Base-by-base conservation (phyloP, 2,797 vertebrate genomes). In the Zenarchopterus dispar region DNA sequence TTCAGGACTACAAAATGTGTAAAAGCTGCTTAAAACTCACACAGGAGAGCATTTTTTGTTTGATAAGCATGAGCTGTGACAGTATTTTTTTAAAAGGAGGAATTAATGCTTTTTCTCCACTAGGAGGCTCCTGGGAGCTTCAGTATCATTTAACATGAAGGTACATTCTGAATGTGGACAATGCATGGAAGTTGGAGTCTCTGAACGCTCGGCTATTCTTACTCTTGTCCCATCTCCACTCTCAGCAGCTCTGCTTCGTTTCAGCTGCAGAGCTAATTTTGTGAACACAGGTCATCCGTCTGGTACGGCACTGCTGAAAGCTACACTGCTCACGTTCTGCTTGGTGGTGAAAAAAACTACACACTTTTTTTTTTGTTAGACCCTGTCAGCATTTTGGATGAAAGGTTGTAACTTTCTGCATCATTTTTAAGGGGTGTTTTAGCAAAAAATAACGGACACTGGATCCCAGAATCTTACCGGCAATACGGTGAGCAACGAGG, bases 401-500 rank as follows among this genome's bases (percentile, higher is more conserved):
- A 8, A 36, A 16, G 48, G 5, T 19, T 0, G 21, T 39, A 36
- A 62, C 16, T 16, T 1, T 15, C 6, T 42, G 26, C 41, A 31
- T 54, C 7, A 33, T 36, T 44, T 59, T 59, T 48, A 17, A 23
- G 8, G 5, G 41, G 33, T 36, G 33, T 36, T 36, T 36, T 13
- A 1, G 33, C 33, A 36, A 23, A 26, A 16, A 24, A 13, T 4
- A 45, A 41, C 22, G 5, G 41, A 13, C 5, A 31, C 21, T 8
- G 39, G 45, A 41, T n/a, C 16, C 45, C n/a, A 0, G 51, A 44
- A 19, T 53, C 94, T 93, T 95, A 99, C 97, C 97, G 81, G 97
- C 97, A 59, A 99, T 94, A 50, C 97, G 93, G 24, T 98, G 97
- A 71, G 97, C 97, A 67, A 99, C 97, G 69, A 99, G 93, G 16